Evolutionary conservation across 2,888 invertebrate species (phyloP), one percentile per base, ranked within the genome.

Genomic region (Pristionchus fissidentatus): DNA sequence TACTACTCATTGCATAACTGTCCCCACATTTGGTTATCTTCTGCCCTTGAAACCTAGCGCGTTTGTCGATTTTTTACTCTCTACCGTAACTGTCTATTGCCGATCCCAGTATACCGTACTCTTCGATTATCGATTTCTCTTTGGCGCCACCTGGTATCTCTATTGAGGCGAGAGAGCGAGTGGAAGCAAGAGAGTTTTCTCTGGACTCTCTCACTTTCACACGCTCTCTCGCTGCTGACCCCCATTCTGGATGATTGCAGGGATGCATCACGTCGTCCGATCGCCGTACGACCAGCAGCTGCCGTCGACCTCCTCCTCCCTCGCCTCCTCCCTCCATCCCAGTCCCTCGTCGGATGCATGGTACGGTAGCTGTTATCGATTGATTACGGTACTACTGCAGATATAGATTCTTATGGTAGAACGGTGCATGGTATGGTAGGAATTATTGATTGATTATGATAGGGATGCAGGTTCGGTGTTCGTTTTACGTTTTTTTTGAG

Each of bases 261-360:
- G 70, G 70, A 70, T 41, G 41, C 70, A 26, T 60, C 60, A 32
- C n/a, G 41, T 26, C n/a, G 38, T 70, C 41, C 70, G 70, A n/a
- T 22, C 70, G 41, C 70, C 41, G 38, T 70, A 70, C 70, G 70
- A 70, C 70, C 10, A 38, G 70, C 70, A 70, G 70, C 70, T 43
- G 41, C 70, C 70, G 41, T 70, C 70, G n/a, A 70, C 70, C 70
- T 70, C 70, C 29, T 10, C 41, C 41, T 15, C 5, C 41, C n/a
- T n/a, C n/a, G n/a, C n/a, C n/a, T 8, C 5, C 41, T 43, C 41
- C n/a, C 26, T 7, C n/a, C 41, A 60, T 29, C 60, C 22, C n/a
- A 38, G 41, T 26, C 41, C 70, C 70, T n/a, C n/a, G n/a, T n/a
- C n/a, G n/a, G n/a, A n/a, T n/a, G 41, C 41, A 22, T 70, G 70